phyloP scores from a whole-genome alignment of 2,113 vertebrate species.

The Neodon shergylaensis region DNA sequence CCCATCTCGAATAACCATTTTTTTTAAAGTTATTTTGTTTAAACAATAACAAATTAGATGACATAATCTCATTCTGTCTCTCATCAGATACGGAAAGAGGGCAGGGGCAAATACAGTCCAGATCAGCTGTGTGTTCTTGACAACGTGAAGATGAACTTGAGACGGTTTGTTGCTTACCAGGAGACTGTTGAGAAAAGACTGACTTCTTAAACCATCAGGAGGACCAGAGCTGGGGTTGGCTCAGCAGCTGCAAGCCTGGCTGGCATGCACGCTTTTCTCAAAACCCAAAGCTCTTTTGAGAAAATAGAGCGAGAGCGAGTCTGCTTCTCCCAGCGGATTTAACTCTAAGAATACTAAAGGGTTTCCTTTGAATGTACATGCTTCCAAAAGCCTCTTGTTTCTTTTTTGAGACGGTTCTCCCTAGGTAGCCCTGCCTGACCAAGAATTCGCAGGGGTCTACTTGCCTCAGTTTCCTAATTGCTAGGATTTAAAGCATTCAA shows the following conservation, averaged over 20 bases:
- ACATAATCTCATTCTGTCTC: background rate
- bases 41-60: background rate
- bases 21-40: background rate
- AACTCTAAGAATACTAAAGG: constrained; percentile 8
- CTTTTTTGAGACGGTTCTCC: background rate
- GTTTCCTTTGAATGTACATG: constrained; percentile 48
- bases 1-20: too few relatives aligned
- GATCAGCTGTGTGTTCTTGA: constrained; percentile 96
- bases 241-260: too few relatives aligned
- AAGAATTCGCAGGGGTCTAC: background rate
- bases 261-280: background rate
- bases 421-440: too few relatives aligned
- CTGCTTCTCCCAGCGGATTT: background rate
- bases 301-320: background rate
- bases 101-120: constrained; percentile 89
- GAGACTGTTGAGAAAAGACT: constrained; percentile 89
- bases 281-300: background rate
- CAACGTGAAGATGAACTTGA: constrained; percentile 96
- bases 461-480: background rate
- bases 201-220: constrained; percentile 74
- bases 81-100: constrained; percentile 94
- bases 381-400: background rate
- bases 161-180: constrained; percentile 95
- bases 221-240: background rate
- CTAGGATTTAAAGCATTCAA: background rate